phyloP scores from a whole-genome alignment of 2,888 invertebrate genomes.

The Troides helena region DNA sequence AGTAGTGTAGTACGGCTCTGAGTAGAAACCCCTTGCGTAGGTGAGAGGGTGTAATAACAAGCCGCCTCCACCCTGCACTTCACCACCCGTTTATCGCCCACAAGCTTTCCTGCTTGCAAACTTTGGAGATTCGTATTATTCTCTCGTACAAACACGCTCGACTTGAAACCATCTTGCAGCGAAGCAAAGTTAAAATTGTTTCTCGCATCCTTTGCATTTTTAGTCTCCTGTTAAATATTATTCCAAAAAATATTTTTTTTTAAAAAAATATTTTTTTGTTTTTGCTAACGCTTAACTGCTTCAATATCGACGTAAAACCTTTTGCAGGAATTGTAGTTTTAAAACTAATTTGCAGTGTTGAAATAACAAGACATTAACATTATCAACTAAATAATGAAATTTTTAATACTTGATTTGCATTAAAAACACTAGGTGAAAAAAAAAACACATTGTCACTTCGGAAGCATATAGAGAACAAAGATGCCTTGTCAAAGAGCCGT shows the following conservation, averaged over 20 bases:
- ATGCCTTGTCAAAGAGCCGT: slow-evolving; percentile 69
- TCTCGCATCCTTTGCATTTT: slow-evolving; percentile 33
- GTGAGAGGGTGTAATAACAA: slow-evolving; percentile 79
- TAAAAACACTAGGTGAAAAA: slow-evolving; percentile 30
- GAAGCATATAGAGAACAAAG: slow-evolving; percentile 56
- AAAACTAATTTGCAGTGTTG: background rate
- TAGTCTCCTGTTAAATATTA: slow-evolving; percentile 31
- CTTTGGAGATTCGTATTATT: slow-evolving; percentile 74
- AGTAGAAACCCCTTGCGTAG: slow-evolving; percentile 71
- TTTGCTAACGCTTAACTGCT: background rate
- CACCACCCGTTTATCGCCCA: slow-evolving; percentile 57
- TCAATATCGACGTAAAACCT: background rate
- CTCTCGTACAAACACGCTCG: slow-evolving; percentile 65
- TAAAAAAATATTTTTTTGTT: background rate
- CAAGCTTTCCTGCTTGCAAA: slow-evolving; percentile 64
- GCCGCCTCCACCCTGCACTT: slow-evolving; percentile 54
- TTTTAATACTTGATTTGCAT: background rate
- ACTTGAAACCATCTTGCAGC: slow-evolving; percentile 61
- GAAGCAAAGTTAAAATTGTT: slow-evolving; percentile 47
- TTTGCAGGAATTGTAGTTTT: background rate
- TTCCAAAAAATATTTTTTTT: background rate
- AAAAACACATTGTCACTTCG: slow-evolving; percentile 59
- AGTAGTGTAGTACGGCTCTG: slow-evolving; percentile 51
- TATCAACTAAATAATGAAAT: background rate
- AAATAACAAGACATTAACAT: background rate